Evolutionary conservation across 2,888 invertebrate genomes (phyloP).

Genomic region (Bembecia ichneumoniformis): DNA sequence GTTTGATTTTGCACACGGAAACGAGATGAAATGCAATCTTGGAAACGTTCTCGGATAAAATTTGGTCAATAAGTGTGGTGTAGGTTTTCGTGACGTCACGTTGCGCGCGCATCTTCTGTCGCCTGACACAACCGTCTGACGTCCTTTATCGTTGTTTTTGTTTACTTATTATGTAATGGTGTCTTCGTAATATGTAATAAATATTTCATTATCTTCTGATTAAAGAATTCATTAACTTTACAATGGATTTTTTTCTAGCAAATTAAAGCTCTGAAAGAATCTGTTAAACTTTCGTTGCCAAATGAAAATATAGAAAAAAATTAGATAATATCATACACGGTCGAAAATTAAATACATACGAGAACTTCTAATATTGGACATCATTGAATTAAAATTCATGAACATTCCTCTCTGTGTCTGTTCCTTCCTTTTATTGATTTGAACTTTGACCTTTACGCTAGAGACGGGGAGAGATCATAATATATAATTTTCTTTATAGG

Average conservation of each 20-base stretch:
- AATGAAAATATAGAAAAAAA: too few relatives aligned
- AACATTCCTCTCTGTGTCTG: background rate
- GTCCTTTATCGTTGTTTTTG: conserved; percentile 26
- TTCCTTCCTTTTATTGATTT: background rate
- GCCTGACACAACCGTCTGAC: conserved; percentile 26
- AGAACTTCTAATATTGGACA: background rate
- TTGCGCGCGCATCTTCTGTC: conserved; percentile 41
- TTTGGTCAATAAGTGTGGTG: conserved; percentile 47
- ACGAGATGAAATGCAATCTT: background rate
- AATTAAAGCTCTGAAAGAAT: too few relatives aligned
- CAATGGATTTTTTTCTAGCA: too few relatives aligned
- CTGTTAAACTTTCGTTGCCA: too few relatives aligned
- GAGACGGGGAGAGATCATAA: background rate
- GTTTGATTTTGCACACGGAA: too few relatives aligned
- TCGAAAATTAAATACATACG: too few relatives aligned
- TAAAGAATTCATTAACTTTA: too few relatives aligned
- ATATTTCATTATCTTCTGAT: too few relatives aligned
- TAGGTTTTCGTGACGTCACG: conserved; percentile 38
- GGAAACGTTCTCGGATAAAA: background rate
- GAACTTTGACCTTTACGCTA: background rate
- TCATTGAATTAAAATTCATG: background rate
- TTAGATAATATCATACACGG: too few relatives aligned
- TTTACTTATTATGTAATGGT: background rate
- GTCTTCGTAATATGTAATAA: background rate
- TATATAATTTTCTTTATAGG: too few relatives aligned